phyloP scores from a whole-genome alignment of 2,797 vertebrate genomes.

The Gymnodraco acuticeps region DNA sequence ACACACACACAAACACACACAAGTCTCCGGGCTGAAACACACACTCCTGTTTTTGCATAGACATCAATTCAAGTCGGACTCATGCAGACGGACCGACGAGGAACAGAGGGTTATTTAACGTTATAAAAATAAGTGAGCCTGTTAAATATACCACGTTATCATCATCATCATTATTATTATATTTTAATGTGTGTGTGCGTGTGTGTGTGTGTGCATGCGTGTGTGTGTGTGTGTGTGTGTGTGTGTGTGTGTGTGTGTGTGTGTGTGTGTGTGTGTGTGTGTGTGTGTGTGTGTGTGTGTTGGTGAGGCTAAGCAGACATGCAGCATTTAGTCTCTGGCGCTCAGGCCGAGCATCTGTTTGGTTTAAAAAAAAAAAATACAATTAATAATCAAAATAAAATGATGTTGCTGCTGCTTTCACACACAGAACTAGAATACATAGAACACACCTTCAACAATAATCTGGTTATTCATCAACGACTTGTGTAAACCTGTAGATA shows the following conservation, averaged over 20 bases:
- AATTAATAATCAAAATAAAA: neutral
- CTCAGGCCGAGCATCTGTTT: constrained; percentile 52
- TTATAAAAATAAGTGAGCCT: constrained; percentile 86
- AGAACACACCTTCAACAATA: neutral
- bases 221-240: no score
- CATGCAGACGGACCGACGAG: constrained; percentile 76
- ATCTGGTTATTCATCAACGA: neutral
- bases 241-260: constrained; percentile 46
- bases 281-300: constrained; percentile 46
- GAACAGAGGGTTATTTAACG: constrained; percentile 54
- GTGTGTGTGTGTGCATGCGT: constrained; percentile 44
- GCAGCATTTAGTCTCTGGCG: constrained; percentile 72
- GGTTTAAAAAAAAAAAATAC: constrained; percentile 13
- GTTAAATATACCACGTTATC: constrained; percentile 62
- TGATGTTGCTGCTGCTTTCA: constrained; percentile 4
- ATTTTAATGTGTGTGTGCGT: constrained; percentile 26
- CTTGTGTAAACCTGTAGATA: no score
- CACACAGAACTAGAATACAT: neutral
- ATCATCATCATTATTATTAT: constrained; percentile 25
- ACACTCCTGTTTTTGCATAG: constrained; percentile 83
- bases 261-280: constrained; percentile 48
- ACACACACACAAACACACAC: constrained; percentile 20
- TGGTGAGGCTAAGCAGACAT: constrained; percentile 75
- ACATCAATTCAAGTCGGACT: constrained; percentile 81
- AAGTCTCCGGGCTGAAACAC: constrained; percentile 51